These are phyloP conservation scores for Neomorphus geoffroyi DNA, from an alignment of 2,797 vertebrate species.

Conservation along the genomic window DNA sequence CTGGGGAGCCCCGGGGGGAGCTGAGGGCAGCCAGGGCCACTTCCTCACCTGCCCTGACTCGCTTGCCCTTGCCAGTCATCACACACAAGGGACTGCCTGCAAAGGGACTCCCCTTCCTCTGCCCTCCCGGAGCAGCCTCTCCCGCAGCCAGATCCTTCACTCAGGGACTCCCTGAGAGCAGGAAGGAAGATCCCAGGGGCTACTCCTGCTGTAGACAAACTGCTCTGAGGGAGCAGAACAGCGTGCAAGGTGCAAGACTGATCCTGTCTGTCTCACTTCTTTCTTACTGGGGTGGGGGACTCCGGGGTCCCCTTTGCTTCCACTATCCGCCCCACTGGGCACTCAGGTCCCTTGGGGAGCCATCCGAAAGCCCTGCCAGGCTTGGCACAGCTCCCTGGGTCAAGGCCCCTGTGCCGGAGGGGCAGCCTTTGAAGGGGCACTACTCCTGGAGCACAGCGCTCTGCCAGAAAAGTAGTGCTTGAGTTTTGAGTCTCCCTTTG, in stretches of 20 bases:
- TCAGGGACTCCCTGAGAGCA: not conserved
- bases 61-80: not conserved
- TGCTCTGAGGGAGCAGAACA: not conserved
- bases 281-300: not conserved
- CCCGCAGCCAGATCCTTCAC: not conserved
- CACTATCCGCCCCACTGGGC: not conserved
- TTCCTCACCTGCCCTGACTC: slow-evolving; percentile 44
- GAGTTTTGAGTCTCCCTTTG: not conserved
- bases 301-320: rapidly evolving
- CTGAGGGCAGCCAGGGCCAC: slow-evolving; percentile 32
- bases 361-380: not conserved
- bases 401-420: not conserved
- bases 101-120: not conserved
- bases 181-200: not conserved
- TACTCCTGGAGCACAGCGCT: not conserved
- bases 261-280: not conserved
- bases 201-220: rapidly evolving
- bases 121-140: not conserved
- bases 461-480: not conserved
- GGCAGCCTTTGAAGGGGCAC: not conserved
- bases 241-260: not conserved
- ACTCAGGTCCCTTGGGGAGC: not conserved
- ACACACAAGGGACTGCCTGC: rapidly evolving
- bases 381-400: not conserved
- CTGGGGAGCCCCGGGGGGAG: not conserved